Evolutionary conservation across 1,140 invertebrate species (phyloP), one percentile per base, ranked within the genome.

Genomic region (Magallana ariakensis): DNA sequence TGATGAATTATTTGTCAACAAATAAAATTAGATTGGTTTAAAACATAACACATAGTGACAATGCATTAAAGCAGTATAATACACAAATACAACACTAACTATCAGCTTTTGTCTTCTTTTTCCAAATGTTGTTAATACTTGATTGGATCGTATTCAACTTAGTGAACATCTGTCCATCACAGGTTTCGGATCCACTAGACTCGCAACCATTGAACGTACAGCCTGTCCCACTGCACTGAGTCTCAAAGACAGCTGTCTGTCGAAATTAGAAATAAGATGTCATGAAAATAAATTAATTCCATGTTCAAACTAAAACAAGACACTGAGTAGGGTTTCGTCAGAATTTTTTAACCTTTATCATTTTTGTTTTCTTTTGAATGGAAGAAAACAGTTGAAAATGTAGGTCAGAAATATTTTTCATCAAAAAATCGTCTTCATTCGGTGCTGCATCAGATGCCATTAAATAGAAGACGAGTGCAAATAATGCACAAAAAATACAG

Each of bases 201-300:
- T 75, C 13, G 22, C 66, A 75, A 26, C 19, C 66, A 75, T 75
- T 75, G 33, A 75, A 75, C 22, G 66, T 75, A 75, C 66, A 75
- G 33, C 66, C 66, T 75, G 66, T 15, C 33, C 22, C 66, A 75
- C 19, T 26, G 22, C 66, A 75, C 22, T 75, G 66, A 13, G 66
- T 75, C 33, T 75, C 22, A 22, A 75, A 75, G 11, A 75, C 66
- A 13, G 66, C 66, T 10, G 66, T 26, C 66, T 75, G 22, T 13
- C 9, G 33, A 11, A 33, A 75, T 46, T 46, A 46, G 33, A 46
- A 46, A n/a, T n/a, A n/a, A n/a, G n/a, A n/a, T n/a, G n/a, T n/a
- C n/a, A n/a, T n/a, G 0, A 70, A 26, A 7, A 22, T 26, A 10
- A 58, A n/a, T n/a, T n/a, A n/a, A n/a, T n/a, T n/a, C n/a, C n/a